Conservation (phyloP, 2,888 invertebrate species). For the Tinea semifulvella region DNA sequence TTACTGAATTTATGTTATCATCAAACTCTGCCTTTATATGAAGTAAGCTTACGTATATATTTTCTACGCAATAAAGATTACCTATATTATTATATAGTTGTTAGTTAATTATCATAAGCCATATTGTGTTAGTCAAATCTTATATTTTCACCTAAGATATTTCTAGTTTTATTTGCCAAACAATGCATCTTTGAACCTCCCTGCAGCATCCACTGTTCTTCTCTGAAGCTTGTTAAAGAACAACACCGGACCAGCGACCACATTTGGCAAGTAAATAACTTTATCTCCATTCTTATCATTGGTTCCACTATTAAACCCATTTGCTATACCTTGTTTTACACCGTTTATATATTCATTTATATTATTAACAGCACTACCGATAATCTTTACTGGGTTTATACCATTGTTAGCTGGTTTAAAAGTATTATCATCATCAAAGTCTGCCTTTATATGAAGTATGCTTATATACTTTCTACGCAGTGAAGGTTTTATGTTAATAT, state of each 20-base stretch:
- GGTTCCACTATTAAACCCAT: background rate
- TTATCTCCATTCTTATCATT: constrained; percentile 1
- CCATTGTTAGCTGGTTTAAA: background rate
- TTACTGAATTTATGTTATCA: background rate
- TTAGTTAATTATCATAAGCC: too few relatives aligned
- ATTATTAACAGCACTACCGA: constrained; percentile 6
- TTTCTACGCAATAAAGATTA: background rate
- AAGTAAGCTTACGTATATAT: background rate
- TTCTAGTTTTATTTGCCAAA: constrained; percentile 10
- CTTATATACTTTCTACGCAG: constrained; percentile 9
- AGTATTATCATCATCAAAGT: background rate
- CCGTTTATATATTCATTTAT: constrained; percentile 8
- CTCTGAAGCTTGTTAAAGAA: constrained; percentile 22
- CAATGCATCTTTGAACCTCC: constrained; percentile 3
- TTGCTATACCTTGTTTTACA: background rate
- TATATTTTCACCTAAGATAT: too few relatives aligned
- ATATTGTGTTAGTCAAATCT: too few relatives aligned
- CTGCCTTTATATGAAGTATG: constrained; percentile 9
- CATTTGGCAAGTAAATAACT: constrained; percentile 17
- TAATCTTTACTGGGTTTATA: background rate
- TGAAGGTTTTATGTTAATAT: background rate
- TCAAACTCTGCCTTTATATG: constrained; percentile 2
- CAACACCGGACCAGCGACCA: constrained; percentile 19
- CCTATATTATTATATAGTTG: background rate
- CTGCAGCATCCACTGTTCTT: constrained; percentile 19